A percentile compares a stretch with the other conserved stretches of the same genome.
Conservation (phyloP, 2,113 vertebrate species). For the Aspiorhynchus laticeps region DNA sequence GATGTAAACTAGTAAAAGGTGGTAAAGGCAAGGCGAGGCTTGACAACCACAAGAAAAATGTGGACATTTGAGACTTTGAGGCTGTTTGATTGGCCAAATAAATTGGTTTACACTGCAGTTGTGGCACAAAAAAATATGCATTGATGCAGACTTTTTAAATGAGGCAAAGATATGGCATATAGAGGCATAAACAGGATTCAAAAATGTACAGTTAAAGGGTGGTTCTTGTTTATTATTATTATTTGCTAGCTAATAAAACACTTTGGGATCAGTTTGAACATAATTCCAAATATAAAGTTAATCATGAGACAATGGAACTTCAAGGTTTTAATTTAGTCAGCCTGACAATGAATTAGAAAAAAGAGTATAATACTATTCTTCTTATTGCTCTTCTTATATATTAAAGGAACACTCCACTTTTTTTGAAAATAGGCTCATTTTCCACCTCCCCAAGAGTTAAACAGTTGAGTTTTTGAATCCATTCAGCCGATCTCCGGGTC, state of each 20-base stretch:
- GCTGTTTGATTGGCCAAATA: background rate
- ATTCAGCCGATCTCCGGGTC: no score
- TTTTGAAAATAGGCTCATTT: no score
- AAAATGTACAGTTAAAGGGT: background rate
- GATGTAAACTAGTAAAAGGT: conserved; percentile 40
- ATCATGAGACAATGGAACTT: background rate
- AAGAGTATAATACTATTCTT: background rate
- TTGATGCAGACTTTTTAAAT: background rate
- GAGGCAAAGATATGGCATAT: background rate
- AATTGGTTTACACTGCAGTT: background rate
- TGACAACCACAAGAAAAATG: background rate
- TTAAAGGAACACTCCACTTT: background rate
- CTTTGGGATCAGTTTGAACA: background rate
- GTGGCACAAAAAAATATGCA: background rate
- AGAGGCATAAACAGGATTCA: background rate
- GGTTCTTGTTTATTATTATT: background rate
- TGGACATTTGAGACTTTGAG: background rate
- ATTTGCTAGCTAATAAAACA: background rate
- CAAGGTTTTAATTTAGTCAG: background rate
- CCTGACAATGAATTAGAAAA: background rate
- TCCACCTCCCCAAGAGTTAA: no score
- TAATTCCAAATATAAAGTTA: background rate
- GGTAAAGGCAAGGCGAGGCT: background rate
- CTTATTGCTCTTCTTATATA: background rate
- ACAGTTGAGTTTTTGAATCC: no score